phyloP scores from a whole-genome alignment of 1,140 invertebrate species.

The Ridgeia piscesae region DNA sequence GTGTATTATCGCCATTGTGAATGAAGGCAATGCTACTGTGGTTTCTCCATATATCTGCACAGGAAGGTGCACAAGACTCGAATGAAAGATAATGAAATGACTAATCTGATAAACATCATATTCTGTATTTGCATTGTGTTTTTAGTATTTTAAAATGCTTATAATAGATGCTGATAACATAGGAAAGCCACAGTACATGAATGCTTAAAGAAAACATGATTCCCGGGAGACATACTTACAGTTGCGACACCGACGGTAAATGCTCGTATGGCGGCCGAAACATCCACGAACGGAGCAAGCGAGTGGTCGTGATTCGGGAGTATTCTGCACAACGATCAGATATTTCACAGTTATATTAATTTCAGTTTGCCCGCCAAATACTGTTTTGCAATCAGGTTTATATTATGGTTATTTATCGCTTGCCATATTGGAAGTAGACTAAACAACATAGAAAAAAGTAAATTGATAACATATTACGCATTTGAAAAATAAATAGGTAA shows the following conservation, averaged over 20 bases:
- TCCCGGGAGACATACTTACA: not conserved
- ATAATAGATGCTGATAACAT: not conserved
- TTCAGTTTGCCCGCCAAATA: not conserved
- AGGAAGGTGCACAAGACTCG: not conserved
- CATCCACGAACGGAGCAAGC: not conserved
- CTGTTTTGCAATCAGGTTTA: not conserved
- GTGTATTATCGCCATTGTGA: not conserved
- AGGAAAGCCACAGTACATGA: not conserved
- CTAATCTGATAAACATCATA: not conserved
- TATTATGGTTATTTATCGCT: not conserved
- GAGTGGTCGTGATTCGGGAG: not conserved
- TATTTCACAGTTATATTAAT: not conserved
- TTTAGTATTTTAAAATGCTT: not conserved
- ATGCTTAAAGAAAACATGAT: not conserved
- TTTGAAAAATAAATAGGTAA: too few species aligned
- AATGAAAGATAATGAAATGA: not conserved
- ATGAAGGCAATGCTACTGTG: not conserved
- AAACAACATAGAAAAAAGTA: not conserved
- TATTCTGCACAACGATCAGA: not conserved
- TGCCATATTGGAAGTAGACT: not conserved
- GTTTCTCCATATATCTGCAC: not conserved
- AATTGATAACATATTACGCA: too few species aligned
- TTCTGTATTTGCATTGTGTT: not conserved
- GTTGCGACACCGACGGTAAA: not conserved
- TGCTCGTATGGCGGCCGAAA: not conserved